Evolutionary conservation across 2,113 vertebrate species (phyloP), one percentile per base, ranked within the genome.

Genomic region (Dendrocopos noguchii): DNA sequence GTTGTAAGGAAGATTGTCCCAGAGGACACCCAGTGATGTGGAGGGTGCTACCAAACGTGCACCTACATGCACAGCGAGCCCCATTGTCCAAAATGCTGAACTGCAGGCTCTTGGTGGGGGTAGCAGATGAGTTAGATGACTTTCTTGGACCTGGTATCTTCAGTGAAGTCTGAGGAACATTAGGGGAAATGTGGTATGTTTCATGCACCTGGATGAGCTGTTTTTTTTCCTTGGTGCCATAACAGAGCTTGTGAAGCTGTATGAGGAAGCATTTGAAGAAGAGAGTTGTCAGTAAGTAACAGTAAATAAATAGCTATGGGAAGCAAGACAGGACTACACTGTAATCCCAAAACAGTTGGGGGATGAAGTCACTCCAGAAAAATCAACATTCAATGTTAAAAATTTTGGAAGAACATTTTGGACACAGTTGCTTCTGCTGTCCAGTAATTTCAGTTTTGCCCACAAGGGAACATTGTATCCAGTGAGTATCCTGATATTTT

Each of bases 41-140:
- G n/a, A 72, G 24, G 29, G 24, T 79, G 63, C 59, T 90, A 50
- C 20, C 57, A 84, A 57, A 21, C 6, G 3, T 2, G 21, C 20
- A 57, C 36, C 39, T 36, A 34, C 4, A 6, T 7, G 36, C 47
- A 72, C 84, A 64, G 34, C 0, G 0, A 65, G 24, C 5, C 4
- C 65, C 15, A 0, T 1, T 55, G 9, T 6, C 64, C 60, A 53
- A 39, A 81, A 34, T 73, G 27, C 61, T 67, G 36, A 76, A 27
- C n/a, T 0, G 0, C 0, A 1, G 28, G 10, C 52, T 55, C 27
- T 31, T 33, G 28, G 44, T 17, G 18, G 14, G 18, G 28, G 18
- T n/a, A 67, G 63, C 53, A 79, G 31, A 42, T 28, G 22, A 28
- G 6, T n/a, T 46, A 56, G 33, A 42, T 8, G 44, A 33, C 16